Conservation (phyloP, 2,888 invertebrate genomes). For the Thera obeliscata region DNA sequence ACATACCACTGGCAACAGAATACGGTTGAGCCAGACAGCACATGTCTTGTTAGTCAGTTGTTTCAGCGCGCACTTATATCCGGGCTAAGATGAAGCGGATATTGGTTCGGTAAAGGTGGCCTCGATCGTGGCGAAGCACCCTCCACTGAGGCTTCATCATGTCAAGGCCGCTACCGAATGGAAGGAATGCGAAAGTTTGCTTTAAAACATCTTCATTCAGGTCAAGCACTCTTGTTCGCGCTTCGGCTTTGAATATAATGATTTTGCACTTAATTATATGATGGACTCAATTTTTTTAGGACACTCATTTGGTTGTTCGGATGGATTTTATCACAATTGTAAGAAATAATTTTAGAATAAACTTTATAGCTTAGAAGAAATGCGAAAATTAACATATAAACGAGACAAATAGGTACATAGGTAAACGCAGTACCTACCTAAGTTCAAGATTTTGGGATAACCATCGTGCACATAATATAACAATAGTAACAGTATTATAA, state of each 20-base stretch:
- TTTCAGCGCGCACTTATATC: conserved; percentile 47
- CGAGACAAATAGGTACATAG: too few relatives aligned
- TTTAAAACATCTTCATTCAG: conserved; percentile 54
- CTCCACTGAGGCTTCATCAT: conserved; percentile 59
- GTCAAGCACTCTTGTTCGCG: conserved; percentile 52
- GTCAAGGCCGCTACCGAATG: conserved; percentile 56
- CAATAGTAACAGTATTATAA: too few relatives aligned
- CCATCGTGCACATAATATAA: background rate
- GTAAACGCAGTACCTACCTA: too few relatives aligned
- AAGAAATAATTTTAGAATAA: too few relatives aligned
- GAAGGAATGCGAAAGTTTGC: conserved; percentile 57
- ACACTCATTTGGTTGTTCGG: conserved; percentile 26
- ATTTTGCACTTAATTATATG: conserved; percentile 38
- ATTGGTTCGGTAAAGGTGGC: conserved; percentile 56
- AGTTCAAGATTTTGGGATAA: too few relatives aligned
- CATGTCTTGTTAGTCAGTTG: conserved; percentile 29
- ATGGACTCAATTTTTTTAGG: conserved; percentile 33
- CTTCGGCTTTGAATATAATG: conserved; percentile 39
- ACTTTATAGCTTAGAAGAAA: too few relatives aligned
- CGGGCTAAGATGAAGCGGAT: conserved; percentile 50
- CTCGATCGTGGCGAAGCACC: conserved; percentile 64
- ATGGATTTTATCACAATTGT: too few relatives aligned
- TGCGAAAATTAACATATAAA: too few relatives aligned
- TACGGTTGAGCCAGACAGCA: conserved; percentile 7
- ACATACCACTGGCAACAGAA: background rate